phyloP scores from a whole-genome alignment of 2,113 vertebrate genomes.

The Myiagra hebetior region DNA sequence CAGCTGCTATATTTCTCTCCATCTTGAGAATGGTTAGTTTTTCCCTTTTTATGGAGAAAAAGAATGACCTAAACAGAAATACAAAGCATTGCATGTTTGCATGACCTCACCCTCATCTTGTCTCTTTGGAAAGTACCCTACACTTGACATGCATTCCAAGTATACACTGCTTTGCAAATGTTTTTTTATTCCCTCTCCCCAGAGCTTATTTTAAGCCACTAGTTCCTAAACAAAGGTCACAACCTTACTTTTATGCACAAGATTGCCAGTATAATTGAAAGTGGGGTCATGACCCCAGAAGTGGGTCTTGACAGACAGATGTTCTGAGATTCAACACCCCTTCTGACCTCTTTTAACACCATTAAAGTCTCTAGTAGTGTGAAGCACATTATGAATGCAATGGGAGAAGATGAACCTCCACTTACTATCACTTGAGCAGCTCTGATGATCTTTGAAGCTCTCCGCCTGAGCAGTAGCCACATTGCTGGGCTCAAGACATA shows the following conservation, averaged over 20 bases:
- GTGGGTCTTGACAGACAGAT: slow-evolving; percentile 13
- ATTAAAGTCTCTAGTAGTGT: neutral
- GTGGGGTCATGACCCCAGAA: slow-evolving; percentile 33
- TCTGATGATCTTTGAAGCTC: neutral
- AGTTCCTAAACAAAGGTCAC: slow-evolving; percentile 29
- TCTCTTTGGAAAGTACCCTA: slow-evolving; percentile 50
- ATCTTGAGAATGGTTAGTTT: neutral
- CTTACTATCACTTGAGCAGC: neutral
- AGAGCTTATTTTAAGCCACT: slow-evolving; percentile 49
- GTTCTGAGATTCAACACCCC: slow-evolving; percentile 12
- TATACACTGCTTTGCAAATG: slow-evolving; percentile 8
- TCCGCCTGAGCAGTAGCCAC: neutral
- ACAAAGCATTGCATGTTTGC: slow-evolving; percentile 26
- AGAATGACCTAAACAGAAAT: slow-evolving; percentile 9
- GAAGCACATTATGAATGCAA: neutral
- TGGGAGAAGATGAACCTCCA: neutral
- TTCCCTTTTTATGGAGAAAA: slow-evolving; percentile 36
- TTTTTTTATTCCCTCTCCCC: slow-evolving; percentile 18
- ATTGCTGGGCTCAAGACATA: neutral
- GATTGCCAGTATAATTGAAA: slow-evolving; percentile 23
- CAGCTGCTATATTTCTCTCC: neutral
- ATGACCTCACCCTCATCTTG: slow-evolving; percentile 40
- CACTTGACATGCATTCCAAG: slow-evolving; percentile 46
- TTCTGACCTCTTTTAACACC: slow-evolving; percentile 14
- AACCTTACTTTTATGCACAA: slow-evolving; percentile 17